phyloP scores from a whole-genome alignment of 2,113 vertebrate species.

The Zosterops japonicus region DNA sequence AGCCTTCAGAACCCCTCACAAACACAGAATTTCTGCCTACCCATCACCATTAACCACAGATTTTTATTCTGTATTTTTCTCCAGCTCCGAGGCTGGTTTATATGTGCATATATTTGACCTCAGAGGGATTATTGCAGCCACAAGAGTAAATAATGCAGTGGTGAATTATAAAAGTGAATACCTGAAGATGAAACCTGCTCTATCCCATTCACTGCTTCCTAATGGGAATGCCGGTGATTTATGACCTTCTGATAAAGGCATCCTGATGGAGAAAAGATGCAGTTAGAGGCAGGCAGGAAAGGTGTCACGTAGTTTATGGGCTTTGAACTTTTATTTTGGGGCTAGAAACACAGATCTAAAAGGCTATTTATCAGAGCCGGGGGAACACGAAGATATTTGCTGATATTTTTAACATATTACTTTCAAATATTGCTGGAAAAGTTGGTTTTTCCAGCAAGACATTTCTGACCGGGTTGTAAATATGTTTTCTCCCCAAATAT shows the following conservation, averaged over 20 bases:
- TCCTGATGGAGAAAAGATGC: conserved; percentile 20
- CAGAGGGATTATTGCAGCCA: neutral
- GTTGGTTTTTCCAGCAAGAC: neutral
- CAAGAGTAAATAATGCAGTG: neutral
- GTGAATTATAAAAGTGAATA: conserved; percentile 28
- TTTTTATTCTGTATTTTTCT: neutral
- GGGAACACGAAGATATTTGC: neutral
- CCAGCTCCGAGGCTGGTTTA: neutral
- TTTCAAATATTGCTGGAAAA: neutral
- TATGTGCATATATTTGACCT: conserved; percentile 11
- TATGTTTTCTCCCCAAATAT: neutral
- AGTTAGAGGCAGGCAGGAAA: conserved; percentile 1
- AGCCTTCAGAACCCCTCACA: neutral
- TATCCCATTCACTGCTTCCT: neutral
- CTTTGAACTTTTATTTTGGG: conserved; percentile 16
- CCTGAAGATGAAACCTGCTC: neutral
- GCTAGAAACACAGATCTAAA: neutral
- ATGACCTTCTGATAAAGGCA: conserved; percentile 38
- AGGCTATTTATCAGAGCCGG: neutral
- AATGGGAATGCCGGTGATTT: conserved; percentile 35
- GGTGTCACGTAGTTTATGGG: neutral
- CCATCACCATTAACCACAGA: neutral
- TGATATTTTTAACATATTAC: neutral
- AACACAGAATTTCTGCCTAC: neutral
- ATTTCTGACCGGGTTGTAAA: neutral